Base-by-base conservation (phyloP, 1,140 invertebrate species). In the Drosophila pandora region DNA sequence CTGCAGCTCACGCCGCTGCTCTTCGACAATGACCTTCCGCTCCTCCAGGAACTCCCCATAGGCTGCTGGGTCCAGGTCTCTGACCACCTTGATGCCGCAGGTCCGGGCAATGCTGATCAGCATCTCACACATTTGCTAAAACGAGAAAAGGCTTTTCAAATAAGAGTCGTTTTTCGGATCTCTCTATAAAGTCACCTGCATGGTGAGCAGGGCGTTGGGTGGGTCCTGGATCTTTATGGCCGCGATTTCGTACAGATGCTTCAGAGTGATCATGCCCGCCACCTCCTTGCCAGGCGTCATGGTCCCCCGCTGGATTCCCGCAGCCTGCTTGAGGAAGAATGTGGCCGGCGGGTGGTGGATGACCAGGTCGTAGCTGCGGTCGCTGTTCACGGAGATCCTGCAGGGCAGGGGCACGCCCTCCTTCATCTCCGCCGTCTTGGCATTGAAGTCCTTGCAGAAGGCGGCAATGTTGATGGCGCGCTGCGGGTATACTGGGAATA, bases 381-480 rank as follows among this genome's bases (percentile, higher is more conserved):
- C 98, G 12, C 97, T 92, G 93, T 97, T 97, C 0, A 98, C 94
- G 56, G 92, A 93, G 8, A 98, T 94, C 79, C 95, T 93, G 61
- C 94, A 95, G 2, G 98, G 98, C 50, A 99, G 79, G 8, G 98
- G 98, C 68, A 98, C 95, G 17, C 98, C 99, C 91, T 96, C 95
- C 92, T 98, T 99, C 22, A 98, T 96, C 79, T 99, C 94, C 60
- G 95, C 96, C 2, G 99, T 99, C 90, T 94, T 95, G 83, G 97
- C 96, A 93, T 99, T 99, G 80, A 99, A 99, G 77, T 99, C 99
- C 93, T 99, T 99, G 90, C 97, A 98, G 93, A 99, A 99, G 50
- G 95, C 95, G 49, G 96, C 95, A 81, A 99, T 99, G 90, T 99
- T 99, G 30, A 99, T 95, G 45, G 97, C 97, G 89, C 97, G 95